Conservation (phyloP, 2,797 vertebrate genomes). For the Myotis myotis region DNA sequence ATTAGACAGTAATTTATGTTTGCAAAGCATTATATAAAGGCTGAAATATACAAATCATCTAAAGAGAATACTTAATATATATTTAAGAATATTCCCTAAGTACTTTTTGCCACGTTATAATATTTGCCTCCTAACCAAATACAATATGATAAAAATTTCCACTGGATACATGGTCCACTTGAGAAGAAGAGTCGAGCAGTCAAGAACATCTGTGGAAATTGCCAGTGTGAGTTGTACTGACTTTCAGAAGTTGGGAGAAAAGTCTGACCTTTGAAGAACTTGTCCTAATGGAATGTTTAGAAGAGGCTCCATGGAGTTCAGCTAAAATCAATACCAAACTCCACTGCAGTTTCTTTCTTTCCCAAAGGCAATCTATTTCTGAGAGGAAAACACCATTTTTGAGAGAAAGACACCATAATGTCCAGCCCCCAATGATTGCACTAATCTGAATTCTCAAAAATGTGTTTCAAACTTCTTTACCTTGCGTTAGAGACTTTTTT, state of each 20-base stretch:
- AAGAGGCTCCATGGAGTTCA: not conserved
- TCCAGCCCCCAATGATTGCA: not conserved
- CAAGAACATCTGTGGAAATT: slow-evolving; percentile 8
- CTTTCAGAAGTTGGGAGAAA: slow-evolving; percentile 27
- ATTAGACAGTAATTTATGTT: slow-evolving; percentile 24
- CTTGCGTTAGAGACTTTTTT: not conserved
- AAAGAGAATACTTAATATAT: not conserved
- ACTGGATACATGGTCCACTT: not conserved
- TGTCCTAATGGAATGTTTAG: slow-evolving; percentile 11
- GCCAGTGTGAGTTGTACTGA: not conserved
- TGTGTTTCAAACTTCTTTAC: not conserved
- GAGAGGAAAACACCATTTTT: not conserved
- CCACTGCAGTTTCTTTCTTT: not conserved
- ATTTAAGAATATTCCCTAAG: not conserved
- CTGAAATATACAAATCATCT: slow-evolving; percentile 31
- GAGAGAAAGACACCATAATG: not conserved
- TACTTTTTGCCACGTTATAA: not conserved
- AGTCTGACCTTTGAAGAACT: slow-evolving; percentile 39
- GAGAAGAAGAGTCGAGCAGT: not conserved
- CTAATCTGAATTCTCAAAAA: not conserved
- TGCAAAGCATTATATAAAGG: slow-evolving; percentile 18
- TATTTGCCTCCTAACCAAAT: not conserved
- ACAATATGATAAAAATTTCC: slow-evolving; percentile 1
- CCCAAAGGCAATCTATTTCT: not conserved
- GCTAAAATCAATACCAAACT: slow-evolving; percentile 34